phyloP scores from a whole-genome alignment of 2,113 vertebrate species.

The Lasiurus cinereus region DNA sequence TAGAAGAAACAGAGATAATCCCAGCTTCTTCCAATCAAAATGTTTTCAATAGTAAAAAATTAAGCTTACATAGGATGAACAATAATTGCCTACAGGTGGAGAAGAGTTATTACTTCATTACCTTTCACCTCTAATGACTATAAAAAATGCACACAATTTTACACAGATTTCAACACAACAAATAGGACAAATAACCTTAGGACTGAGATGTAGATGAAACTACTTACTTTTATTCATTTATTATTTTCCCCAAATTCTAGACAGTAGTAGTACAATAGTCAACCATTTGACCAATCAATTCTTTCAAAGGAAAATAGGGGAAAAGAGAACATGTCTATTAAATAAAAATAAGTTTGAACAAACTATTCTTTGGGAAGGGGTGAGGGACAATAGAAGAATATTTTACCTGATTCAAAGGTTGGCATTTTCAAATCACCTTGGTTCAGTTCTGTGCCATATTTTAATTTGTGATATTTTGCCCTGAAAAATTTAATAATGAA shows the following conservation, averaged over 20 bases:
- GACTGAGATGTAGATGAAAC: conserved; percentile 2
- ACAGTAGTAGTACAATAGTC: neutral
- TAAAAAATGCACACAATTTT: conserved; percentile 15
- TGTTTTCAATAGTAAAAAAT: conserved; percentile 5
- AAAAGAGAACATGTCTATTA: neutral
- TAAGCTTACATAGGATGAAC: neutral
- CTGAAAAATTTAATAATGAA: conserved; percentile 88
- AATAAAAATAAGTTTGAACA: conserved; percentile 16
- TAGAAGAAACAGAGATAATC: conserved; percentile 40
- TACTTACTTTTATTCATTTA: conserved; percentile 26
- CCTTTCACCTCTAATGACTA: conserved; percentile 42
- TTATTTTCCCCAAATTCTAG: conserved; percentile 54
- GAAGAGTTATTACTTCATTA: neutral
- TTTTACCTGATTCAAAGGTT: conserved; percentile 96
- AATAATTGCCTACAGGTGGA: neutral
- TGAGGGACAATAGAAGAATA: neutral
- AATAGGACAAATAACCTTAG: neutral
- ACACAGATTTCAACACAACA: neutral
- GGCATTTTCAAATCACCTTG: conserved; percentile 99
- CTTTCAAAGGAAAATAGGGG: conserved; percentile 43
- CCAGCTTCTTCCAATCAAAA: neutral
- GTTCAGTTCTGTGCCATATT: conserved; percentile 98
- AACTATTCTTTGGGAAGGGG: neutral
- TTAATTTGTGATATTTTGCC: conserved; percentile 99
- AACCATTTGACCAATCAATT: conserved; percentile 1